Evolutionary conservation across 2,113 vertebrate species (phyloP).

Genomic region (Ranitomeya imitator): DNA sequence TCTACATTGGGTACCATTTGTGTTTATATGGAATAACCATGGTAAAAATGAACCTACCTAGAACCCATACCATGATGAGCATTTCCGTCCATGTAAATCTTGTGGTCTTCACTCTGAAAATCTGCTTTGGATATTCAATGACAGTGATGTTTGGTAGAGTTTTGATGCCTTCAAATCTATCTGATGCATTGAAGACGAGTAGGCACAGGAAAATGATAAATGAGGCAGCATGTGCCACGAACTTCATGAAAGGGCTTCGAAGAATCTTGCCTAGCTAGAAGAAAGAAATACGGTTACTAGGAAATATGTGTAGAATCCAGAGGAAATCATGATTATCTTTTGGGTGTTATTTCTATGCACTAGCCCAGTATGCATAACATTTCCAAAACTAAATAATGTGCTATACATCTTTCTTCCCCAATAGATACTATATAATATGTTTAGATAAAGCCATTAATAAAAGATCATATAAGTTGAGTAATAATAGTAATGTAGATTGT

Average conservation of each 20-base stretch:
- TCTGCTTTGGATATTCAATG: slow-evolving; percentile 84
- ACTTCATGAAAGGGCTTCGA: slow-evolving; percentile 90
- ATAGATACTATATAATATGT: background rate
- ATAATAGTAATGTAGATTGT: too few relatives aligned
- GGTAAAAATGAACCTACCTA: slow-evolving; percentile 71
- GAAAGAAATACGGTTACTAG: slow-evolving; percentile 45
- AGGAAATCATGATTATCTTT: background rate
- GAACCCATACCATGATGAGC: slow-evolving; percentile 90
- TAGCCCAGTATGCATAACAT: too few relatives aligned
- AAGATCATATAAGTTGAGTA: background rate
- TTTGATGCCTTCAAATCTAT: slow-evolving; percentile 84
- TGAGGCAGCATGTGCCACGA: slow-evolving; percentile 87
- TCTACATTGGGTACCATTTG: background rate
- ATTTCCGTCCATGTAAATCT: slow-evolving; percentile 88
- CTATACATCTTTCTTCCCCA: too few relatives aligned
- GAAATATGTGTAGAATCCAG: background rate
- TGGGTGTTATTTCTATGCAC: background rate
- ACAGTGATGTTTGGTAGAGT: slow-evolving; percentile 83
- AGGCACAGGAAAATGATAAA: slow-evolving; percentile 90
- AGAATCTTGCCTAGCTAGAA: slow-evolving; percentile 82
- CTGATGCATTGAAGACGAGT: slow-evolving; percentile 87
- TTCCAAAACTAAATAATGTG: too few relatives aligned
- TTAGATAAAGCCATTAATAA: background rate
- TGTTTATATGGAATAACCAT: background rate
- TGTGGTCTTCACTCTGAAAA: slow-evolving; percentile 88